phyloP scores from a whole-genome alignment of 2,797 vertebrate species.

The Sorex maritimensis region DNA sequence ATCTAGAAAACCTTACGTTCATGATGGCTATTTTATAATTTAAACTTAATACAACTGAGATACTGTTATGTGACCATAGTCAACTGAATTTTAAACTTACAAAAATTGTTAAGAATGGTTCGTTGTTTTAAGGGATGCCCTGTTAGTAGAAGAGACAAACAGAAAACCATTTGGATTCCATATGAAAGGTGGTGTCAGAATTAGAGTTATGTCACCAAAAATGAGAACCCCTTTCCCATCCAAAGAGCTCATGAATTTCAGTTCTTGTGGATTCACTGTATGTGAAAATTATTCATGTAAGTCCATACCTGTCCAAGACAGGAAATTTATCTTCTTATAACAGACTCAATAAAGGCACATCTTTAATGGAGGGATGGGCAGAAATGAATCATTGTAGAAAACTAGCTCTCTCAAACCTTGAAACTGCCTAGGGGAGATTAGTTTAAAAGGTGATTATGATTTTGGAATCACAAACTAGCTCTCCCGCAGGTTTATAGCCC shows the following conservation, averaged over 20 bases:
- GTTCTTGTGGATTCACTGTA: background rate
- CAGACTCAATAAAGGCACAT: background rate
- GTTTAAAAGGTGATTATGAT: background rate
- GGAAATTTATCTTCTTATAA: conserved; percentile 17
- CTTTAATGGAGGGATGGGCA: background rate
- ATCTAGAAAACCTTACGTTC: background rate
- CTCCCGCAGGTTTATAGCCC: background rate
- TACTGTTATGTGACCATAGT: background rate
- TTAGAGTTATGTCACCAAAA: background rate
- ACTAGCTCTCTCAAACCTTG: background rate
- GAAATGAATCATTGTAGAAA: conserved; percentile 24
- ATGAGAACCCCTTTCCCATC: background rate
- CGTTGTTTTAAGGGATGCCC: conserved; percentile 19
- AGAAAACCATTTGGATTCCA: conserved; percentile 26
- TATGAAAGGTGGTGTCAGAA: background rate
- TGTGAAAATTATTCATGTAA: conserved; percentile 2
- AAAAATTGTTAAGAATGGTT: background rate
- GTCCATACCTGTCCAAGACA: background rate
- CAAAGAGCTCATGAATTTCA: background rate
- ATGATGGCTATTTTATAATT: conserved; percentile 4
- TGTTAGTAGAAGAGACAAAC: background rate
- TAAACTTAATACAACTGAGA: background rate
- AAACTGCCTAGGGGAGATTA: background rate
- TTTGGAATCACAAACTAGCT: background rate
- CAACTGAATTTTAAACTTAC: background rate